A percentile compares a stretch with the other conserved stretches of the same genome.
Evolutionary conservation across 2,888 invertebrate genomes (phyloP).

Genomic region (Marronus borbonicus): DNA sequence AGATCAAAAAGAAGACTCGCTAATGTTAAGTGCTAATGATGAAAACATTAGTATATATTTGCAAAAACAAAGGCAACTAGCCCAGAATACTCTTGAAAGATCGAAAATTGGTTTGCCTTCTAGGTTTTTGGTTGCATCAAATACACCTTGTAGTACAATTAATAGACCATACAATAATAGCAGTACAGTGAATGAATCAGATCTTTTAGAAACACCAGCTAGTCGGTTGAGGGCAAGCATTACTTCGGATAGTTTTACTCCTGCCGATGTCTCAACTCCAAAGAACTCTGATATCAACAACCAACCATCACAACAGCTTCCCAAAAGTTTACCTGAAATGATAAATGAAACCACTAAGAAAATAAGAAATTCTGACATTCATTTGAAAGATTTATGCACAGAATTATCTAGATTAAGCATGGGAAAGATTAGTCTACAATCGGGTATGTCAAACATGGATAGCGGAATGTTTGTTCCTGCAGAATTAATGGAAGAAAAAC

Average conservation of each 20-base stretch:
- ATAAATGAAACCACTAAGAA: constrained; percentile 59
- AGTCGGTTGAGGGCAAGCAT: constrained; percentile 3
- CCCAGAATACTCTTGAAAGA: constrained; percentile 59
- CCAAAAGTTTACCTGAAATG: constrained; percentile 42
- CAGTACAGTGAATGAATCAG: constrained; percentile 66
- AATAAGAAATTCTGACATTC: constrained; percentile 59
- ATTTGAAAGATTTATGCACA: constrained; percentile 60
- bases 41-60: constrained; percentile 33
- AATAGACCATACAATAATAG: constrained; percentile 51
- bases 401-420: constrained; percentile 57
- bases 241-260: constrained; percentile 40
- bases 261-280: constrained; percentile 46
- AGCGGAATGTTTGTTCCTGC: constrained; percentile 62
- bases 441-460: constrained; percentile 47
- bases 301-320: not conserved
- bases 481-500: constrained; percentile 67
- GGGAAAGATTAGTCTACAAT: not conserved
- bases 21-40: not conserved
- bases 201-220: constrained; percentile 56
- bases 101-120: constrained; percentile 61
- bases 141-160: constrained; percentile 36
- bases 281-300: constrained; percentile 33
- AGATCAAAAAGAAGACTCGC: constrained; percentile 29
- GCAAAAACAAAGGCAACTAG: constrained; percentile 59
- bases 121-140: constrained; percentile 59